A percentile compares a stretch with the other conserved stretches of the same genome.
Conservation (phyloP, 2,113 vertebrate species). For the Gobio gobio region DNA sequence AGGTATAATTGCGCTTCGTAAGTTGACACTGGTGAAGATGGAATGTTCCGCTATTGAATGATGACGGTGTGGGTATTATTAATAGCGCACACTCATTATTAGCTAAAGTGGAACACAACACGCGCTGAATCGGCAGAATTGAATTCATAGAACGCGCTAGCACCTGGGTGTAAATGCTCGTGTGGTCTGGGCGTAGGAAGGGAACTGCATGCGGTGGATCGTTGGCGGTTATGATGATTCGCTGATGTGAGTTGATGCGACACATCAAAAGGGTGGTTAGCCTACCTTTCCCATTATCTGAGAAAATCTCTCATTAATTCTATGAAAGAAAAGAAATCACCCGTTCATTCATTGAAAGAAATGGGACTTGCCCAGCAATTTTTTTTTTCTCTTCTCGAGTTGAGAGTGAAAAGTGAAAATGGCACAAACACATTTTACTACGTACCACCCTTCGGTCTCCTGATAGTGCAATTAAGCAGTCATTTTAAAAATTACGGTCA, state of each 20-base stretch:
- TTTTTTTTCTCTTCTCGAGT: background rate
- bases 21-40: background rate
- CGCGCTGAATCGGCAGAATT: background rate
- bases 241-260: background rate
- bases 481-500: too few species aligned
- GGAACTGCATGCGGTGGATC: background rate
- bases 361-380: background rate
- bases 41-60: slow-evolving; percentile 25
- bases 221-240: background rate
- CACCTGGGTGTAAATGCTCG: background rate
- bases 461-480: background rate
- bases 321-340: background rate
- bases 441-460: background rate
- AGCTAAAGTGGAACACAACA: slow-evolving; percentile 15
- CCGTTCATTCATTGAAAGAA: slow-evolving; percentile 29
- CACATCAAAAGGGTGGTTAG: background rate
- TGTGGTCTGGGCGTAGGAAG: background rate
- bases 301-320: background rate
- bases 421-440: background rate
- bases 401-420: slow-evolving; percentile 9
- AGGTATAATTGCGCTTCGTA: background rate
- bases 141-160: slow-evolving; percentile 2
- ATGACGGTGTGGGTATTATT: slow-evolving; percentile 29
- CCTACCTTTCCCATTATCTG: background rate
- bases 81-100: slow-evolving; percentile 12